These are phyloP conservation scores for Pangasius sanitwongsei DNA, from an alignment of 2,797 vertebrate genomes.

Conservation along the genomic window DNA sequence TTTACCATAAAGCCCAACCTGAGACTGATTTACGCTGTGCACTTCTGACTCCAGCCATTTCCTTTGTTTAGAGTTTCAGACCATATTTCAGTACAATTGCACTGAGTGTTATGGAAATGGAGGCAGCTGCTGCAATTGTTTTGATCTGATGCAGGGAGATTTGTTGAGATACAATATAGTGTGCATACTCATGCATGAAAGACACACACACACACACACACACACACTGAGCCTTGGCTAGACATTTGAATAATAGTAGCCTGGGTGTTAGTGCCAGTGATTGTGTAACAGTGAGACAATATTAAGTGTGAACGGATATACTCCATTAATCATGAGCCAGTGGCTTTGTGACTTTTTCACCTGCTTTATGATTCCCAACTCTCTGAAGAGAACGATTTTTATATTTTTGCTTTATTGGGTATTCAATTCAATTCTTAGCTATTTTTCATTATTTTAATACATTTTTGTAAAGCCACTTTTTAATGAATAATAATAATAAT, in stretches of 20 bases:
- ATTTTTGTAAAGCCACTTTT: neutral
- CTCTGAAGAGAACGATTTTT: neutral
- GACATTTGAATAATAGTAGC: constrained; percentile 24
- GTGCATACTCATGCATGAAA: constrained; percentile 9
- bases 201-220: constrained; percentile 13
- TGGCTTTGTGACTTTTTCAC: neutral
- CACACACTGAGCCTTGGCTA: neutral
- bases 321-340: neutral
- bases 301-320: neutral
- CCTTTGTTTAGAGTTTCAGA: constrained; percentile 39
- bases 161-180: constrained; percentile 14
- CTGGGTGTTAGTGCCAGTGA: neutral
- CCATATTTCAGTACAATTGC: constrained; percentile 34
- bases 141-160: constrained; percentile 21
- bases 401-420: neutral
- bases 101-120: constrained; percentile 35
- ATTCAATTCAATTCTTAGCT: neutral
- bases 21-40: constrained; percentile 27
- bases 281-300: neutral
- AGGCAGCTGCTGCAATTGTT: constrained; percentile 32
- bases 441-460: neutral
- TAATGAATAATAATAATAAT: too few species aligned
- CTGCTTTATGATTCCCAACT: neutral
- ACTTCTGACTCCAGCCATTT: constrained; percentile 7
- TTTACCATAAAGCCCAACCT: constrained; percentile 36